phyloP scores from a whole-genome alignment of 2,113 vertebrate species.

The Oenanthe oenanthe region DNA sequence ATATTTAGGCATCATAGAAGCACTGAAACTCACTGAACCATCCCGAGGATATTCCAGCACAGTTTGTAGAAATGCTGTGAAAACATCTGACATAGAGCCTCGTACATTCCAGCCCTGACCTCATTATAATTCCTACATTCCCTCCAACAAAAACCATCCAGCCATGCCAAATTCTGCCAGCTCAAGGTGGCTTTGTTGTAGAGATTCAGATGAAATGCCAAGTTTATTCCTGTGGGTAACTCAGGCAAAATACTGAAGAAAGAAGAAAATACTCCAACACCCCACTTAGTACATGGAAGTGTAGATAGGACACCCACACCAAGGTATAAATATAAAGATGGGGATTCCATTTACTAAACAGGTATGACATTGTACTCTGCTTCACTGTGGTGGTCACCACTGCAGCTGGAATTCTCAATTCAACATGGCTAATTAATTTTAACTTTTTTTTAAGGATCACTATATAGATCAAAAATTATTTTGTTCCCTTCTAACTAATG shows the following conservation, averaged over 20 bases:
- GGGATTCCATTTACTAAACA: background rate
- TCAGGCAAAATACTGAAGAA: too few relatives aligned
- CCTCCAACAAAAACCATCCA: background rate
- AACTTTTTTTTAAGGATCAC: background rate
- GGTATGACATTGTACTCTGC: background rate
- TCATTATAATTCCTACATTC: background rate
- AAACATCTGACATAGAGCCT: background rate
- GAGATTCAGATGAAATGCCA: background rate
- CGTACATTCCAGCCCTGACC: background rate
- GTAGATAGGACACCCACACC: accelerated
- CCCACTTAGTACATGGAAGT: accelerated
- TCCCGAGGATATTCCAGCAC: accelerated
- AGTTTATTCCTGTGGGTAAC: background rate
- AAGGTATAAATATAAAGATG: background rate
- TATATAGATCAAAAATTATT: background rate
- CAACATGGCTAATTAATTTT: background rate
- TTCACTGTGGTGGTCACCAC: background rate
- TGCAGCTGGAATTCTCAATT: background rate
- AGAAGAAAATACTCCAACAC: background rate
- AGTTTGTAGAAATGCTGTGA: background rate
- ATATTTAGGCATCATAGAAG: background rate
- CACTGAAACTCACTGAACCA: background rate
- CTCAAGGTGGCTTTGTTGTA: background rate
- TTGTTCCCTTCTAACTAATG: background rate
- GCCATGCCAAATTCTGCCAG: background rate